These are phyloP conservation scores for Spodoptera frugiperda DNA, from an alignment of 1,140 invertebrate species.

Conservation along the genomic window DNA sequence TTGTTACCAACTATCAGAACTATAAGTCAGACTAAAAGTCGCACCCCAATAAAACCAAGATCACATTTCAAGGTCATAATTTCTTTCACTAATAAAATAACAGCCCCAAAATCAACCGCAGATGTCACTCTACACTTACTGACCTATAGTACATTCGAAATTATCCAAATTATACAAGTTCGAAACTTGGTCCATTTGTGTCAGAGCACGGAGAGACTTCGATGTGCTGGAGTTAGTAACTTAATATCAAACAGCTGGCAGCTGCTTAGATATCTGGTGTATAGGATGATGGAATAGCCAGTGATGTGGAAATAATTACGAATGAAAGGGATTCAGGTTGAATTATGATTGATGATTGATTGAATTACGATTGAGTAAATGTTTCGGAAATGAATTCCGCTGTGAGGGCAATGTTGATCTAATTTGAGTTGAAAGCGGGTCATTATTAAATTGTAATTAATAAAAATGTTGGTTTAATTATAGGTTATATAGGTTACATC, in stretches of 20 bases:
- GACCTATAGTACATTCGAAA: background rate
- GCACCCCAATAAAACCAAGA: too few species aligned
- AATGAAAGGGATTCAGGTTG: background rate
- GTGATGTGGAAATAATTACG: slow-evolving; percentile 12
- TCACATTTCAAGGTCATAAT: too few species aligned
- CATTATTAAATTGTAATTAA: too few species aligned
- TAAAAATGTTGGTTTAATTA: too few species aligned
- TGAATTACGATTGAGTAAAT: background rate
- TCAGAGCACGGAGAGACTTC: background rate
- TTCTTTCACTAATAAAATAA: too few species aligned
- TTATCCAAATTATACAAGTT: slow-evolving; percentile 22
- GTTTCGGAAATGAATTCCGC: too few species aligned
- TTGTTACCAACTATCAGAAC: too few species aligned
- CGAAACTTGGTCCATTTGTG: slow-evolving; percentile 28
- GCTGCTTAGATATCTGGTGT: background rate
- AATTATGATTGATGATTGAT: background rate
- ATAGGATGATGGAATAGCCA: background rate
- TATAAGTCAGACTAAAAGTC: too few species aligned
- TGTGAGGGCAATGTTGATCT: too few species aligned
- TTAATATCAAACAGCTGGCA: slow-evolving; percentile 27
- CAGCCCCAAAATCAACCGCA: background rate
- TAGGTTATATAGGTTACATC: too few species aligned
- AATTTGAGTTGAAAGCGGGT: too few species aligned
- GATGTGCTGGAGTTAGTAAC: slow-evolving; percentile 6
- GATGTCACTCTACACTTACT: background rate